Evolutionary conservation across 1,140 invertebrate genomes (phyloP).

Genomic region (Drosophila ficusphila): DNA sequence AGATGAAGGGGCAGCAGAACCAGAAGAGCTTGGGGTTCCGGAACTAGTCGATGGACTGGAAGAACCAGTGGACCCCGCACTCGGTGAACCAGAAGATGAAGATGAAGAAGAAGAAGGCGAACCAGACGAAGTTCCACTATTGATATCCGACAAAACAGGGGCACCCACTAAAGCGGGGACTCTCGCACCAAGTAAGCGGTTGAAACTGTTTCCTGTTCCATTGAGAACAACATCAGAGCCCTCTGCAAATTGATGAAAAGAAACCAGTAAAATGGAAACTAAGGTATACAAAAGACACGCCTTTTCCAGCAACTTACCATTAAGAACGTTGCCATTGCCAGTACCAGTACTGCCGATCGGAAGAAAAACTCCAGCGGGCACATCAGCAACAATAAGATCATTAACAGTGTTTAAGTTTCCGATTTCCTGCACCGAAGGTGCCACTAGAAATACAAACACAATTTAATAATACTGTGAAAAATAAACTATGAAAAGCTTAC

Average conservation of each 20-base stretch:
- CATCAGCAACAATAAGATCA: not conserved
- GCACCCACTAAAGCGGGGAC: not conserved
- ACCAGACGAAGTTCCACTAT: not conserved
- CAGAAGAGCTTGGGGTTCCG: not conserved
- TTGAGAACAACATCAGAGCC: not conserved
- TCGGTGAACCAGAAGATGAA: no score
- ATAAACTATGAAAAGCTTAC: not conserved
- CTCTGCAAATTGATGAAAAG: not conserved
- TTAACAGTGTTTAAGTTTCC: not conserved
- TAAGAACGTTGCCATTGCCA: not conserved
- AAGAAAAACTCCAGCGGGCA: not conserved
- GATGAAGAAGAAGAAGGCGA: not conserved
- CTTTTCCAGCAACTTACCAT: not conserved
- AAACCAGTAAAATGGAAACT: no score
- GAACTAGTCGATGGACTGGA: not conserved
- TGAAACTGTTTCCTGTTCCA: not conserved
- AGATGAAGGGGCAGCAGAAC: not conserved
- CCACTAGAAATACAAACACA: constrained; percentile 1
- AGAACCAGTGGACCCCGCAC: not conserved
- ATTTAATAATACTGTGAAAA: not conserved
- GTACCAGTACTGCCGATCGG: not conserved
- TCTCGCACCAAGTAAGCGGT: no score
- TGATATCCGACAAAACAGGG: not conserved
- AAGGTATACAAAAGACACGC: not conserved
- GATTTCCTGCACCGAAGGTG: not conserved